Base-by-base conservation (phyloP, 2,888 invertebrate species). In the Rotaria magnacalcarata region DNA sequence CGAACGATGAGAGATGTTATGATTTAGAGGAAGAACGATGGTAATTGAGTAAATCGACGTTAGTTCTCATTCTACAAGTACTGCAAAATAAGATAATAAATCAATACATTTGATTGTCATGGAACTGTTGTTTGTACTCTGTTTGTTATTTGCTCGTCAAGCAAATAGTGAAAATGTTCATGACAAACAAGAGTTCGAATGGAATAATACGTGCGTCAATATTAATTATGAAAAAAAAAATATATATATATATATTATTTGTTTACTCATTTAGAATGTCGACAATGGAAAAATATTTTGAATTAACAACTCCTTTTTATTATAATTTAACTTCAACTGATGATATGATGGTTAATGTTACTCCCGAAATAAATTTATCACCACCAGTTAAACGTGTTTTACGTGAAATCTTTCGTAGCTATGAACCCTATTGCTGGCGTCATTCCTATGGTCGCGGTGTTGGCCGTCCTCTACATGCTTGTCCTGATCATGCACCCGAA, bases 391-490 rank as follows among this genome's bases (percentile, higher is more conserved):
- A 80, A 47, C 80, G 80, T 43, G n/a, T 80, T n/a, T 16, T 80
- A 47, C 43, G 47, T n/a, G 80, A 43, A 80, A 11, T 80, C 14
- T 80, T 80, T 47, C 24, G 80, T n/a, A n/a, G 24, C 21, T 80
- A 80, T 80, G 80, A 80, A 80, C 80, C 80, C 47, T 84, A 60
- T 47, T 86, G 84, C 60, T 86, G 85, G 85, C 58, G n/a, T 60
- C 58, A 47, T 11, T 86, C 85, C 24, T 86, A 86, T 84, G 85
- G 84, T 47, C 84, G 85, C 27, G 85, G 85, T 47, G 84, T 60
- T 84, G 85, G 85, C 34, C 47, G 84, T 27, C 58, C 84, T 16
- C 19, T 86, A 47, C 43, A 58, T 21, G 19, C 85, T 50, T 86
- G 85, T 58, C 75, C 27, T 47, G n/a, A 75, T 43, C 7, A 80